Evolutionary conservation across 2,797 vertebrate genomes (phyloP).

Genomic region (Myotis myotis): DNA sequence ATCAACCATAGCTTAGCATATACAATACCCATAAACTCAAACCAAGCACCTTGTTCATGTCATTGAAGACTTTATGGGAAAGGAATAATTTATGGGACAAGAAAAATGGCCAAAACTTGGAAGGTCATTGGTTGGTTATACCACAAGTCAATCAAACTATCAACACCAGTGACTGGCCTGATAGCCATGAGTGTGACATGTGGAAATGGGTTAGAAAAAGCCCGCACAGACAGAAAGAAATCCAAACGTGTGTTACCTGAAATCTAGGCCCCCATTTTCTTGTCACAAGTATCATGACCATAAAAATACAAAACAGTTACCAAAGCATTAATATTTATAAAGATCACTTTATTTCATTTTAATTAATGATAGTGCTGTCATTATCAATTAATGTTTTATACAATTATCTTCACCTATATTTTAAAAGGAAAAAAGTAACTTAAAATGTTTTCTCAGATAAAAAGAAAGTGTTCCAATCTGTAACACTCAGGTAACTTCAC

Average conservation of each 20-base stretch:
- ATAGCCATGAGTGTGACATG: background rate
- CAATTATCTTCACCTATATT: background rate
- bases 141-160: background rate
- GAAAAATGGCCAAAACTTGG: background rate
- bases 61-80: background rate
- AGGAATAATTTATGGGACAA: background rate
- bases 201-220: background rate
- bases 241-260: background rate
- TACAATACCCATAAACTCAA: background rate
- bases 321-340: background rate
- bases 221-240: background rate
- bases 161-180: background rate
- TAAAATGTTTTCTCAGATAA: background rate
- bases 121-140: background rate
- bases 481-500: background rate
- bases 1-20: background rate
- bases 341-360: background rate
- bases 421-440: background rate
- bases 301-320: background rate
- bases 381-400: constrained; percentile 10
- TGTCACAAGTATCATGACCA: background rate
- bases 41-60: background rate
- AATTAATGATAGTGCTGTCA: background rate
- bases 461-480: background rate
- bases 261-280: background rate